Evolutionary conservation across 53 echinoderm and acorn worm genomes (phyloP), one percentile per base, ranked within the genome.

Genomic region (Patiria pectinifera): DNA sequence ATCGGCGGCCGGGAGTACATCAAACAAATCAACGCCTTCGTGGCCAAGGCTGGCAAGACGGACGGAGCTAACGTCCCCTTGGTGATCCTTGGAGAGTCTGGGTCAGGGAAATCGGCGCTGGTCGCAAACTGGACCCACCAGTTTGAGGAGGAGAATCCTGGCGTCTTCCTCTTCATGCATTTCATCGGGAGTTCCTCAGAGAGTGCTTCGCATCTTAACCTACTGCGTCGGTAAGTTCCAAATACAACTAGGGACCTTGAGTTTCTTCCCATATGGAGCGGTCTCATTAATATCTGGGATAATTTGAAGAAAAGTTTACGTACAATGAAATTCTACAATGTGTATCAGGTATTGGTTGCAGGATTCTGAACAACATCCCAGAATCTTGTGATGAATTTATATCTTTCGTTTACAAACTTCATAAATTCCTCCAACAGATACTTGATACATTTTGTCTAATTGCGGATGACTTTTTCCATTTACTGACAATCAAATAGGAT

Each of bases 181-280:
- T 97, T 97, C 72, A 97, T 97, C 76, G 97, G 97, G 1, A 95
- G 95, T 74, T 97, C 97, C 19, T 91, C 97, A 12, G 96, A 97
- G 82, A 97, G 97, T 87, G 97, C 97, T 2, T 95, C 95, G 12
- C 93, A 97, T 84, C 86, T 97, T 14, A 94, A 93, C 49, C 85
- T 97, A 5, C 89, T 97, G 1, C 92, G 97, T 84, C 87, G 97
- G 97, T 97, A 89, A 47, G 82, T 92, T 48, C 13, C n/a, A 11
- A 58, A 59, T 47, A 11, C 6, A 13, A 91, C 13, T 19, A 26
- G 26, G 78, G 45, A 35, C n/a, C n/a, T 11, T 58, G 4, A 8
- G 22, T 2, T n/a, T 12, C 60, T 60, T 60, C 60, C 60, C 60
- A 60, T 35, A 35, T 35, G 35, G 35, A 35, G 35, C 35, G 35